Evolutionary conservation across 2,797 vertebrate genomes (phyloP).

Genomic region (Lophius americanus): DNA sequence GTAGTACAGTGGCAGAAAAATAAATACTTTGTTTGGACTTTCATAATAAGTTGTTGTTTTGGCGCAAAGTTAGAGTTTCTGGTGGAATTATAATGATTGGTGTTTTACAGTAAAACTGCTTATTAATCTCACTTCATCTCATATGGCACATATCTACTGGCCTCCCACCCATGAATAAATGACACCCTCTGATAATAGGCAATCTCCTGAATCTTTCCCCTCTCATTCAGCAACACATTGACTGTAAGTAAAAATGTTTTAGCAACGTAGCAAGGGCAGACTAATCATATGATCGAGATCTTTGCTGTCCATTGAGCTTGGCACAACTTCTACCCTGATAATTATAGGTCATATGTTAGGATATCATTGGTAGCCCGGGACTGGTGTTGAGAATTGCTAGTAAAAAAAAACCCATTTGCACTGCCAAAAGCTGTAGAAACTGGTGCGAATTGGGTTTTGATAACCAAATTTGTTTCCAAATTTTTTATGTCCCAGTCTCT

Average conservation of each 20-base stretch:
- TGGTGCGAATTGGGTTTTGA: conserved; percentile 11
- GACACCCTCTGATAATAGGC: conserved; percentile 53
- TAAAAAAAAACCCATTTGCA: conserved; percentile 56
- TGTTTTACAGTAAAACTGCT: conserved; percentile 53
- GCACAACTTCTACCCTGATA: conserved; percentile 42
- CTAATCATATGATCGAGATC: conserved; percentile 72
- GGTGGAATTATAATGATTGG: conserved; percentile 23
- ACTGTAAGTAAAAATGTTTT: conserved; percentile 69
- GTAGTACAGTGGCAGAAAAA: too few species aligned
- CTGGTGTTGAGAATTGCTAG: conserved; percentile 34
- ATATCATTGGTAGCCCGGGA: conserved; percentile 59
- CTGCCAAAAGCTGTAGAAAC: conserved; percentile 39
- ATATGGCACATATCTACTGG: conserved; percentile 53
- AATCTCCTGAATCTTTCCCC: conserved; percentile 53
- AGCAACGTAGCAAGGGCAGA: conserved; percentile 59
- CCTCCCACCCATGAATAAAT: conserved; percentile 55
- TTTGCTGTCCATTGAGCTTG: conserved; percentile 70
- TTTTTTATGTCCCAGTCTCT: conserved; percentile 36
- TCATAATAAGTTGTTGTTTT: conserved; percentile 24
- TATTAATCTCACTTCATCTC: conserved; percentile 47
- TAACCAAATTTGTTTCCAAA: conserved; percentile 67
- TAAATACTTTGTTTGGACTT: too few species aligned
- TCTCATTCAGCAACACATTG: conserved; percentile 49
- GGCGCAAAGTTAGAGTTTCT: conserved; percentile 23
- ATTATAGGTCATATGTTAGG: conserved; percentile 59